Evolutionary conservation across 2,797 vertebrate species (phyloP).

Genomic region (Limnodromus scolopaceus): DNA sequence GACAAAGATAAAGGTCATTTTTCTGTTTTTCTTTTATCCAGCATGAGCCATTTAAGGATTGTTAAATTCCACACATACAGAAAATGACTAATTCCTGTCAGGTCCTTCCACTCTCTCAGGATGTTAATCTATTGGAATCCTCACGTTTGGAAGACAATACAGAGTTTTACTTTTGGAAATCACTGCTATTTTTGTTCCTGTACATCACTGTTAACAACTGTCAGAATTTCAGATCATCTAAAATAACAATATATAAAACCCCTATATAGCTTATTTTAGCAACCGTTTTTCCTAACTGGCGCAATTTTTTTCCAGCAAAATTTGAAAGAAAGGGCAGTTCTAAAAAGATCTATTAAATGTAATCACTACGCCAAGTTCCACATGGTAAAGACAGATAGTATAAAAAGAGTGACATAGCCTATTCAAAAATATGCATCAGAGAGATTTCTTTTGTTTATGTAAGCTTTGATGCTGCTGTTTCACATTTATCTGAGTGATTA

Average conservation of each 20-base stretch:
- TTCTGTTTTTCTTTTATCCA: conserved; percentile 49
- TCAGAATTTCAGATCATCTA: background rate
- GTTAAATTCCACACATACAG: background rate
- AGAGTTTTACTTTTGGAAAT: background rate
- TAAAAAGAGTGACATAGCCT: background rate
- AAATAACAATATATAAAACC: background rate
- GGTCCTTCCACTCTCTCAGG: background rate
- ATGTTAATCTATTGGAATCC: background rate
- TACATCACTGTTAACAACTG: background rate
- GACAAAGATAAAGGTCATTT: conserved; percentile 71
- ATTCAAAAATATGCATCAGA: background rate
- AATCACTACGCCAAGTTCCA: background rate
- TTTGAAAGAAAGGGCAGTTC: background rate
- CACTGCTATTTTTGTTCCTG: background rate
- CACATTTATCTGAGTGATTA: background rate
- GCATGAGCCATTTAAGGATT: background rate
- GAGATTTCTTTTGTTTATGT: background rate
- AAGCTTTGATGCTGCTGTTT: background rate
- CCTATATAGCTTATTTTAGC: background rate
- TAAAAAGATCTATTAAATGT: background rate
- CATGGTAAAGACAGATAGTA: background rate
- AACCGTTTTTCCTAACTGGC: background rate
- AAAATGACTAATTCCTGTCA: background rate
- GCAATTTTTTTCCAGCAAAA: background rate
- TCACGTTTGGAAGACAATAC: background rate